phyloP scores from a whole-genome alignment of 1,140 invertebrate genomes.

The Pseudoatta argentina region DNA sequence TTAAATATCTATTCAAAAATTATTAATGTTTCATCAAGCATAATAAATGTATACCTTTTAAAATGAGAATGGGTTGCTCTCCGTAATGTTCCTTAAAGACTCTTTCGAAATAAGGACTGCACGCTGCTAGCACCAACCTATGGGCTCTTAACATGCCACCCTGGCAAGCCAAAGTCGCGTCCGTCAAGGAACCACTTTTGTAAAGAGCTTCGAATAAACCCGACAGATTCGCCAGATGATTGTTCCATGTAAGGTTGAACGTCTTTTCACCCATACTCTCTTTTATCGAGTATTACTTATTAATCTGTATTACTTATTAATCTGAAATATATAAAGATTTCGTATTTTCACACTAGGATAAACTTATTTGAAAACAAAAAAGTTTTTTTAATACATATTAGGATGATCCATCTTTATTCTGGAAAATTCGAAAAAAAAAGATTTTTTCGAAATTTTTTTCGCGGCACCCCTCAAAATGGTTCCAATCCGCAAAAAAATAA shows the following conservation, averaged over 20 bases:
- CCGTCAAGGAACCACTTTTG: slow-evolving; percentile 90
- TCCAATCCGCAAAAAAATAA: too few relatives aligned
- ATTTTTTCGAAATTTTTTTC: too few relatives aligned
- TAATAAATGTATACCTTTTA: slow-evolving; percentile 86
- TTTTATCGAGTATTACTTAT: slow-evolving; percentile 40
- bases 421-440: too few relatives aligned
- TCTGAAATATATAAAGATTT: slow-evolving; percentile 39
- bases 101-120: slow-evolving; percentile 91
- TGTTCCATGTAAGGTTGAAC: slow-evolving; percentile 92
- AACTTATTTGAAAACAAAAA: background rate
- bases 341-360: background rate
- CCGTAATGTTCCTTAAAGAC: slow-evolving; percentile 90
- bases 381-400: too few relatives aligned
- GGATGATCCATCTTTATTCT: too few relatives aligned
- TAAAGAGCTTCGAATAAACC: slow-evolving; percentile 90
- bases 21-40: background rate
- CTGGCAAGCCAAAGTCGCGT: slow-evolving; percentile 89
- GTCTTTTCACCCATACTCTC: slow-evolving; percentile 87
- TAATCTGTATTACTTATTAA: slow-evolving; percentile 26
- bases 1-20: background rate
- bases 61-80: slow-evolving; percentile 91
- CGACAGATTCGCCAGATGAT: slow-evolving; percentile 91
- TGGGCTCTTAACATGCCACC: slow-evolving; percentile 89
- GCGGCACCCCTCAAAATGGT: too few relatives aligned
- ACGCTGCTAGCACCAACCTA: slow-evolving; percentile 91